Base-by-base conservation (phyloP, 2,797 vertebrate genomes). In the Yasuhikotakia modesta region DNA sequence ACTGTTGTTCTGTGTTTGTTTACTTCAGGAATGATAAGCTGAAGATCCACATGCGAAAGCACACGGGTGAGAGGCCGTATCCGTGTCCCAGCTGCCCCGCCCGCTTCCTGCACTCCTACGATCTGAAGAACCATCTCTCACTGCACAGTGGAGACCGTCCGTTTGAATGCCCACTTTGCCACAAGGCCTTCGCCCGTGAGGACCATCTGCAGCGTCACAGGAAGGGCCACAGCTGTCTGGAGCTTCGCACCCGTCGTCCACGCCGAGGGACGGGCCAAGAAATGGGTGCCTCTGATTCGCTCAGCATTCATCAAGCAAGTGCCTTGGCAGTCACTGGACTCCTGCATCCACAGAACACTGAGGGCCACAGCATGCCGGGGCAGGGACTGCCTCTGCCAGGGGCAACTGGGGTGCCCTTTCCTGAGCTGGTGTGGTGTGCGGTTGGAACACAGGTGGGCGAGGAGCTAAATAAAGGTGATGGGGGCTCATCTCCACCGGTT, bases 11-110 rank as follows among this genome's bases (percentile, higher is more conserved):
- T 2, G 10, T 7, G 19, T 58, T 17, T 1, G 0, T 55, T 24
- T 19, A 32, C 7, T 63, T 45, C 66, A 98, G 97, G 90, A 98
- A 99, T 0, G 96, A 99, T 86, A 99, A 99, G 87, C 89, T 99
- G 89, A 99, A 99, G 92, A 99, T 99, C 89, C 97, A 99, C 90
- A 99, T 99, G 97, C 91, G 97, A 64, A 99, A 98, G 83, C 97
- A 99, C 91, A 99, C 97, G 0, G 97, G 97, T 0, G 97, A 99
- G 87, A 94, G 97, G 1, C 97, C 97, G 0, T 99, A 99, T 83
- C 94, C 93, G 0, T 99, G 97, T 85, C 93, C 93, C 52, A 94
- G 96, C 89, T 99, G 97, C 89, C 87, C 94, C 0, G 96, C 97
- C 11, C 95, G 97, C 81, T 99, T 99, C 87, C 95, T 99, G 85